Evolutionary conservation across 2,888 invertebrate species (phyloP).

Genomic region (Lacanobia oleracea): DNA sequence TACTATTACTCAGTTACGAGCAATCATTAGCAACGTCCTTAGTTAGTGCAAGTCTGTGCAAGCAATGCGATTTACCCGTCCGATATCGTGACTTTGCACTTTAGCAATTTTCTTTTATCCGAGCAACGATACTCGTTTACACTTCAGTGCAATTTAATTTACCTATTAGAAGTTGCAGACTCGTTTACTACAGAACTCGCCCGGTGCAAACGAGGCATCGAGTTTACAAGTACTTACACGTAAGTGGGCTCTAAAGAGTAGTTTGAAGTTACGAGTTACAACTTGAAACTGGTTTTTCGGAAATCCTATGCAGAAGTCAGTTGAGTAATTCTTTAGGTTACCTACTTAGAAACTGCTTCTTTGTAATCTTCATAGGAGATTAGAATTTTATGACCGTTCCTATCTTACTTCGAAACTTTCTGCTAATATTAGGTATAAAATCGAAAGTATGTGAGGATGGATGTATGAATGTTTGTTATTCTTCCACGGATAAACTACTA

Average conservation of each 20-base stretch:
- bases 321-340: neutral
- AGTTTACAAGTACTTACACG: constrained; percentile 21
- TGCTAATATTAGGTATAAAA: too few relatives aligned
- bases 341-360: neutral
- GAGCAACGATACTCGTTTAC: constrained; percentile 32
- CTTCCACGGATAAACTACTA: too few relatives aligned
- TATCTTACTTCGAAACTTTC: too few relatives aligned
- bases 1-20: constrained; percentile 5
- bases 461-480: too few relatives aligned
- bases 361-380: neutral
- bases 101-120: constrained; percentile 37
- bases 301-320: neutral
- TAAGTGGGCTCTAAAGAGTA: constrained; percentile 3
- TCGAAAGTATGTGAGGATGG: too few relatives aligned
- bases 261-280: constrained; percentile 19
- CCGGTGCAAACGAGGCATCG: constrained; percentile 23
- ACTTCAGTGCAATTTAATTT: constrained; percentile 42
- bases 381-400: neutral
- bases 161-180: constrained; percentile 29
- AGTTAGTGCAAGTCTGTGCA: constrained; percentile 18
- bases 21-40: constrained; percentile 26
- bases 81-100: constrained; percentile 38
- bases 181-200: constrained; percentile 16
- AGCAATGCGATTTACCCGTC: constrained; percentile 24
- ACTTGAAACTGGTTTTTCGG: constrained; percentile 25